A percentile compares a stretch with the other conserved stretches of the same genome.
These are phyloP conservation scores for Hipparchia sbordonii DNA, from an alignment of 2,888 invertebrate genomes.

Conservation along the genomic window DNA sequence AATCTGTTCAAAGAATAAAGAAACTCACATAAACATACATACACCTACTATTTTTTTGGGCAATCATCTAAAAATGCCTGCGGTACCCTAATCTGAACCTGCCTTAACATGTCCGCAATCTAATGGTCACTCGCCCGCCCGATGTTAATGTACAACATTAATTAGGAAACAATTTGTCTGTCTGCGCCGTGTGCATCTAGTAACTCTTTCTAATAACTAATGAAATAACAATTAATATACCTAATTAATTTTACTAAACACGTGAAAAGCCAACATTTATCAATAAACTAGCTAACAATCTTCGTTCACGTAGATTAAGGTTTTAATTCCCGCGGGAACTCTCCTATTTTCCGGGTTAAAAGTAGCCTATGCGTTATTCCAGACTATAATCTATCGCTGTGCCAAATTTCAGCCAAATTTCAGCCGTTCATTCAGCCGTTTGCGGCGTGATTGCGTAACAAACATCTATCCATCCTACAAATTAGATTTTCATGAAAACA, in stretches of 20 bases:
- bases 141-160: conserved; percentile 34
- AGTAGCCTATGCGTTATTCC: too few species aligned
- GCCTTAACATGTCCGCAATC: conserved; percentile 28
- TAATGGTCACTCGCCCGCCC: conserved; percentile 28
- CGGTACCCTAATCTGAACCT: conserved; percentile 28
- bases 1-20: too few species aligned
- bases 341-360: too few species aligned
- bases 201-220: conserved; percentile 1
- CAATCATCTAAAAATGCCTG: neutral
- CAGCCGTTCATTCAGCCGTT: too few species aligned
- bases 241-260: neutral
- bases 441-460: too few species aligned
- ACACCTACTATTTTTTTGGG: neutral
- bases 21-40: neutral
- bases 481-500: too few species aligned
- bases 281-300: too few species aligned
- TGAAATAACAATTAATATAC: neutral
- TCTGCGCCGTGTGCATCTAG: conserved; percentile 6
- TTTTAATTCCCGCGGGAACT: too few species aligned
- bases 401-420: too few species aligned
- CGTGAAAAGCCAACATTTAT: neutral
- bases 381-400: too few species aligned
- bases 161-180: conserved; percentile 23
- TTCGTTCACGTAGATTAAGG: too few species aligned
- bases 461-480: too few species aligned